Evolutionary conservation across 2,113 vertebrate genomes (phyloP).

Genomic region (Psittacara wagleri): DNA sequence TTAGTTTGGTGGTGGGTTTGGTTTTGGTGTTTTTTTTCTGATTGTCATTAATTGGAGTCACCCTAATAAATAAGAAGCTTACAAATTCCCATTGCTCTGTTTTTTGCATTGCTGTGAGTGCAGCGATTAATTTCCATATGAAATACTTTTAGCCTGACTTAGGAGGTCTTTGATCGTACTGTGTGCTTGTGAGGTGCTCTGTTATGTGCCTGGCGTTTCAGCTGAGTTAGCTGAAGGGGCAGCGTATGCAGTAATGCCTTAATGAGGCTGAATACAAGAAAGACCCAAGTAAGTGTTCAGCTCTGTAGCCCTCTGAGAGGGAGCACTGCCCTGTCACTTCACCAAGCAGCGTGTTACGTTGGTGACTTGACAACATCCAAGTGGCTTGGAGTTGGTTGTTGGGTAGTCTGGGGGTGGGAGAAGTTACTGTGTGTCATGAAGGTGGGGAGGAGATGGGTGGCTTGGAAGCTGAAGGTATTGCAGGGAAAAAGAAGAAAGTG

Average conservation of each 20-base stretch:
- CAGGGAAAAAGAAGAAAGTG: not conserved
- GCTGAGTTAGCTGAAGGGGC: not conserved
- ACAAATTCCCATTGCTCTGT: not conserved
- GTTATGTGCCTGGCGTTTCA: accelerated
- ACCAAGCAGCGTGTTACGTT: accelerated
- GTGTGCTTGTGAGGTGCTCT: not conserved
- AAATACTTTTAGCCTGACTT: not conserved
- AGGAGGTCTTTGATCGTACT: not conserved
- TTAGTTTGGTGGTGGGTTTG: not conserved
- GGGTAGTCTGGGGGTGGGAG: not conserved
- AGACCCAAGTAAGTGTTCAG: not conserved
- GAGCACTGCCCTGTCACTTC: not conserved
- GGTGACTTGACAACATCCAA: not conserved
- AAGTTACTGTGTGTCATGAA: not conserved
- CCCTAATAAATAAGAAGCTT: not conserved
- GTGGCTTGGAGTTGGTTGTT: not conserved
- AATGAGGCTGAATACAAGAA: not conserved
- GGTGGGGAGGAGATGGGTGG: not conserved
- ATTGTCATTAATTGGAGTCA: not conserved
- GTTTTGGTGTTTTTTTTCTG: not conserved
- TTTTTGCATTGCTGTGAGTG: not conserved
- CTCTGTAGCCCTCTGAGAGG: not conserved
- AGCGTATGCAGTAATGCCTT: accelerated
- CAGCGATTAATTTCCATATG: not conserved
- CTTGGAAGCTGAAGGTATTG: not conserved